Base-by-base conservation (phyloP, 2,113 vertebrate genomes). In the Onychostruthus taczanowskii region DNA sequence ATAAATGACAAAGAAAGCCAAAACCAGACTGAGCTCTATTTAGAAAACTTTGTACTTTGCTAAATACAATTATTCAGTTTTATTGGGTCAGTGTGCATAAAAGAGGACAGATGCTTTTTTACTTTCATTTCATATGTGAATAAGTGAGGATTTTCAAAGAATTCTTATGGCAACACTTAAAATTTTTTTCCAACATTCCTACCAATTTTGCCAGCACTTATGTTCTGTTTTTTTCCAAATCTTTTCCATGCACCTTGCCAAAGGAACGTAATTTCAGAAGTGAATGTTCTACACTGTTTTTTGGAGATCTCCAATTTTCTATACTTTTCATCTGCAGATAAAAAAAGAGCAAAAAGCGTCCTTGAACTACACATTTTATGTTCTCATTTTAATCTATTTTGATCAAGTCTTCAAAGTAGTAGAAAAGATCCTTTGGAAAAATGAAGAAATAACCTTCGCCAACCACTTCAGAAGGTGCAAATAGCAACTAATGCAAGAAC, bases 161-260 rank as follows among this genome's bases (percentile, higher is more conserved):
- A 98, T 96, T 97, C 91, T 92, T 97, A 95, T 95, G 96, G 97
- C 97, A 98, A 97, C 95, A 97, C 90, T 98, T 96, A 78, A 96
- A 95, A 37, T 96, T 97, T 97, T 96, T 97, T 98, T 97, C 96
- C 64, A 14, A 96, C 97, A 98, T 98, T 98, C 97, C 93, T 98
- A 94, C 93, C 95, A 97, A 97, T 97, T 97, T 97, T 97, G 97
- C 97, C 97, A 97, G 92, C 92, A 81, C 95, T 97, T 94, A 91
- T 90, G 76, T 82, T 89, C 77, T 50, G 44, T 92, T 97, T 96
- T 96, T 93, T 77, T 13, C 89, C 62, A 92, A 96, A 97, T 97
- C 94, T 98, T 97, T 98, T 98, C 97, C 97, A 97, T 97, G 76
- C 55, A 95, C 80, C 86, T 97, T 97, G 97, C 97, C 98, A 98